Conservation (phyloP, 2,797 vertebrate species). For the Xenops minutus region DNA sequence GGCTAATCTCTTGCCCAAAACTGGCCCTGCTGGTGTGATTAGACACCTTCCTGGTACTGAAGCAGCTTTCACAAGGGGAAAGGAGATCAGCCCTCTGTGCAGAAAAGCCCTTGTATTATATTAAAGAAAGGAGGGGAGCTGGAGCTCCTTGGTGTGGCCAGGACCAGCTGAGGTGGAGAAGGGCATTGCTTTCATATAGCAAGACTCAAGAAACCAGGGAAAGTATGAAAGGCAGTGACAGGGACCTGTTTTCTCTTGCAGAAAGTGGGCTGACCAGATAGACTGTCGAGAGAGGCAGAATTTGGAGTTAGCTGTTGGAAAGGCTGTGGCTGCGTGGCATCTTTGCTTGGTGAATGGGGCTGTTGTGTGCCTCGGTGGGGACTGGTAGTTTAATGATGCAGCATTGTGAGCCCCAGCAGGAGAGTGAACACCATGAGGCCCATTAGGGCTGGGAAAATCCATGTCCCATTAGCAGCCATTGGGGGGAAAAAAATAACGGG, state of each 20-base stretch:
- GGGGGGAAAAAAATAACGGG: slow-evolving; percentile 1
- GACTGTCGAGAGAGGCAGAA: background rate
- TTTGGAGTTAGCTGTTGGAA: background rate
- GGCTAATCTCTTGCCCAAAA: background rate
- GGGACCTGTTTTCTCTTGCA: background rate
- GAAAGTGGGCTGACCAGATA: background rate
- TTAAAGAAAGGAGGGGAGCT: background rate
- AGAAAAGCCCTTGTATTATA: rapidly evolving
- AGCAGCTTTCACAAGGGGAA: background rate
- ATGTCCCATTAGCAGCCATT: slow-evolving; percentile 53
- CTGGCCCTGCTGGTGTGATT: background rate
- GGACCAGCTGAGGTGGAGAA: background rate
- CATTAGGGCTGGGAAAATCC: slow-evolving; percentile 62
- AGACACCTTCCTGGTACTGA: background rate
- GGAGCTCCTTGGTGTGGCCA: background rate
- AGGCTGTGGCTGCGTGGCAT: background rate
- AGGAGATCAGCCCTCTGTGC: background rate
- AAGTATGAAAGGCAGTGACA: background rate
- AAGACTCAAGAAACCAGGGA: background rate
- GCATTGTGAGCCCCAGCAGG: slow-evolving; percentile 43
- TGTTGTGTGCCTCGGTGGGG: background rate
- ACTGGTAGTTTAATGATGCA: slow-evolving; percentile 26
- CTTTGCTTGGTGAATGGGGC: slow-evolving; percentile 17
- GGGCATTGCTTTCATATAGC: background rate
- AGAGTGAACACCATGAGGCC: slow-evolving; percentile 52